Evolutionary conservation across 1,140 invertebrate species (phyloP).

Genomic region (Asbolus verrucosus): DNA sequence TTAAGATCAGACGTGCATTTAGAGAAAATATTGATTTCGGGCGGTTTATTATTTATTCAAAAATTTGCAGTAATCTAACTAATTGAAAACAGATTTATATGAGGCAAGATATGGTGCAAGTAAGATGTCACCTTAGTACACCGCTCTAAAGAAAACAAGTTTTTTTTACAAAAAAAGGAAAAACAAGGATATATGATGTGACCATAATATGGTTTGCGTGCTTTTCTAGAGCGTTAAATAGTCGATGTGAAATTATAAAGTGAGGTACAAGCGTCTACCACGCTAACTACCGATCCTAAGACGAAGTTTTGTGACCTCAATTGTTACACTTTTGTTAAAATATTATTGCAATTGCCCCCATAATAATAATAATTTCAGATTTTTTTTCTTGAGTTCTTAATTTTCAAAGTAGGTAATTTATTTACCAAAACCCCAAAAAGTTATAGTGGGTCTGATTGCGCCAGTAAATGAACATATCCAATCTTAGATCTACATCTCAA

Average conservation of each 20-base stretch:
- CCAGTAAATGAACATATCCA: too few species aligned
- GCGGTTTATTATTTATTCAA: too few species aligned
- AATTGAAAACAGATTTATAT: too few species aligned
- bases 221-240: slow-evolving; percentile 25
- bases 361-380: slow-evolving; percentile 8
- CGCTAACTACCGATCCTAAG: slow-evolving; percentile 41
- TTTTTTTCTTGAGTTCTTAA: too few species aligned
- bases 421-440: too few species aligned
- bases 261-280: slow-evolving; percentile 32
- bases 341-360: slow-evolving; percentile 19
- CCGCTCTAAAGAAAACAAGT: not conserved
- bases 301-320: slow-evolving; percentile 37
- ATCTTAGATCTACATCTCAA: too few species aligned
- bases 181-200: slow-evolving; percentile 9
- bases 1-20: too few species aligned
- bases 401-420: too few species aligned
- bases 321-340: slow-evolving; percentile 44
- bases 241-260: slow-evolving; percentile 41
- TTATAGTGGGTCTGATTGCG: too few species aligned
- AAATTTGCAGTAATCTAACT: too few species aligned
- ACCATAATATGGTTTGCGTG: slow-evolving; percentile 32
- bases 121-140: slow-evolving; percentile 16
- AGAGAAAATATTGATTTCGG: too few species aligned
- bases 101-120: slow-evolving; percentile 1
- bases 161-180: slow-evolving; percentile 18